These are phyloP conservation scores for Rhabditophanes sp. DNA, from an alignment of 2,888 invertebrate genomes.

Conservation along the genomic window DNA sequence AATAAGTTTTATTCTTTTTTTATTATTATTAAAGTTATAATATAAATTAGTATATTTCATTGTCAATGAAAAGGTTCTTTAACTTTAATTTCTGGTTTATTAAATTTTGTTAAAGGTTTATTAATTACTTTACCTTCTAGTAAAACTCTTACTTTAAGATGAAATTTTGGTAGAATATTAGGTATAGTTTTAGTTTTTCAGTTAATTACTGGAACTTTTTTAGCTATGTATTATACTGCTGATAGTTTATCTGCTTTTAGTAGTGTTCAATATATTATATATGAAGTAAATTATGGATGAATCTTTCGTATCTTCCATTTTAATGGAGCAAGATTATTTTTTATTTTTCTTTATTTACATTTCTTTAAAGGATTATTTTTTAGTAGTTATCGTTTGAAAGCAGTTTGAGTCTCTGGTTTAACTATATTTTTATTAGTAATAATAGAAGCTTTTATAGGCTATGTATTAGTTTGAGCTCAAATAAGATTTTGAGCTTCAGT, in stretches of 20 bases:
- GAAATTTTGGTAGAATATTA: slow-evolving; percentile 45
- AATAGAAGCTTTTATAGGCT: slow-evolving; percentile 62
- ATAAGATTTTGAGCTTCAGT: slow-evolving; percentile 67
- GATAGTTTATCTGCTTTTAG: slow-evolving; percentile 39
- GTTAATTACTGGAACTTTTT: slow-evolving; percentile 43
- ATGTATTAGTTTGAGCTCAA: slow-evolving; percentile 64
- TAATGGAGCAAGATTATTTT: slow-evolving; percentile 27
- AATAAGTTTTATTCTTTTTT: no score
- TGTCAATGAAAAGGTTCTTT: slow-evolving; percentile 22
- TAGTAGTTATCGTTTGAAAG: slow-evolving; percentile 48
- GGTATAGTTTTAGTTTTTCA: slow-evolving; percentile 42
- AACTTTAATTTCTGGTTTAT: no score
- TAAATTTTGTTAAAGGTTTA: slow-evolving; percentile 23
- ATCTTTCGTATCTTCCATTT: slow-evolving; percentile 28
- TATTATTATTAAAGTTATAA: slow-evolving; percentile 26
- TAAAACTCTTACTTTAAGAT: slow-evolving; percentile 25
- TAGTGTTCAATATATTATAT: slow-evolving; percentile 43
- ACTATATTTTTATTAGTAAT: slow-evolving; percentile 57
- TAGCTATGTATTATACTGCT: slow-evolving; percentile 42
- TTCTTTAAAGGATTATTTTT: slow-evolving; percentile 46
- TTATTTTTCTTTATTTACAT: slow-evolving; percentile 31
- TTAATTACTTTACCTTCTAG: slow-evolving; percentile 17
- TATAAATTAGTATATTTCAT: slow-evolving; percentile 27
- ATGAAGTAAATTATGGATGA: slow-evolving; percentile 41
- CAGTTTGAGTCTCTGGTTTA: slow-evolving; percentile 56